Base-by-base conservation (phyloP, 2,113 vertebrate species). In the Clinocottus analis region DNA sequence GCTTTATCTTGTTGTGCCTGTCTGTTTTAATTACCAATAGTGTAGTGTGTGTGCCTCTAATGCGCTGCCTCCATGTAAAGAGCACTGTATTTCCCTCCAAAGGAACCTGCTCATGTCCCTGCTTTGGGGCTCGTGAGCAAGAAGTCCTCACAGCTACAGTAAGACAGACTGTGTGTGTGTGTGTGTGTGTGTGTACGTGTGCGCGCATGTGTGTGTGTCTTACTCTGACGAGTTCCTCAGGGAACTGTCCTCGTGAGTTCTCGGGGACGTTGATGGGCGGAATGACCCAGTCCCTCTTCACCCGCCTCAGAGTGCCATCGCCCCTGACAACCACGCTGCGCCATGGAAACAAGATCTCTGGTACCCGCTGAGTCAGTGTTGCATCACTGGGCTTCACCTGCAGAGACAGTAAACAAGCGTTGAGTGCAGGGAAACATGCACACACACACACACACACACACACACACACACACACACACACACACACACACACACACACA, bases 221-320 rank as follows among this genome's bases (percentile, higher is more conserved):
- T 94, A 99, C 98, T 94, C 97, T 95, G 93, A 99, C 98, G 55
- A 99, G 96, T 86, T 98, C 97, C 88, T 98, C 97, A 10, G 98
- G 98, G 94, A 99, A 99, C 75, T 97, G 96, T 88, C 97, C 97
- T 93, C 97, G 93, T 51, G 97, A 97, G 92, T 99, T 99, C 93
- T 99, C 98, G 2, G 97, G 97, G 75, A 99, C 95, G 82, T 98
- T 99, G 96, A 99, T 98, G 63, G 98, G 97, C 64, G 98, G 98
- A 91, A 99, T 99, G 93, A 99, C 98, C 98, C 98, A 99, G 92
- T 99, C 98, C 93, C 98, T 97, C 94, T 99, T 99, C 91, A 97
- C 96, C 51, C 98, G 95, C 87, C 96, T 96, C 59, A 99, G 90
- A 85, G 92, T 89, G 60, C 96, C 94, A 84, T 93, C 93, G 39